Evolutionary conservation across 2,888 invertebrate genomes (phyloP), one percentile per base, ranked within the genome.

Genomic region (Tetropium fuscum): DNA sequence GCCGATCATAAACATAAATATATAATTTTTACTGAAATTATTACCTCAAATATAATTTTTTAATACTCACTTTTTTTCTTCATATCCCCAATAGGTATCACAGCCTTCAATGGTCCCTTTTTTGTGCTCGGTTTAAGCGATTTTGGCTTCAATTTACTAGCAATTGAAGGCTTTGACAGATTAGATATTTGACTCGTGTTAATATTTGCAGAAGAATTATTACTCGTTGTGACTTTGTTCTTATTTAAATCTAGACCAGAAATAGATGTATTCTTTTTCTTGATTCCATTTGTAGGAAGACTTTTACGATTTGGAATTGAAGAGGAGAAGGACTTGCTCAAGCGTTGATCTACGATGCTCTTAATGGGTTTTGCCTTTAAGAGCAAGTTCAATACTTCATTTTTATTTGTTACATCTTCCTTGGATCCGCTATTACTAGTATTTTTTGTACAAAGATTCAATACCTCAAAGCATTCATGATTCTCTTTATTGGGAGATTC

Each of bases 21-120:
- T 13, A 32, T 25, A 8, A 25, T 27, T 27, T n/a, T 3, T 27
- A 27, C 5, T 2, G n/a, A 27, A n/a, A 27, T 8, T 27, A n/a
- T 10, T 27, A 27, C 8, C 1, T 32, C 5, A 7, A n/a, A 13
- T 15, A 6, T 13, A 4, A 16, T 22, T 1, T 15, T 16, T 15
- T 6, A 15, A 54, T 49, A 25, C 54, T 61, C 61, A 65, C 65
- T 13, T 41, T 56, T 57, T 53, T 54, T 67, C 10, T 65, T 64
- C 72, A 72, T 71, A 34, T 65, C 66, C 32, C 68, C 66, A 6
- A 72, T 41, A 5, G 72, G 70, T 36, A 71, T 61, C 2, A 71
- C 54, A 8, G 72, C 72, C 54, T 59, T 70, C 53, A 69, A 41
- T 2, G 69, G 69, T 10, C 69, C 69, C 30, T 48, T 62, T 30